Base-by-base conservation (phyloP, 2,888 invertebrate genomes). In the Campaea margaritaria region DNA sequence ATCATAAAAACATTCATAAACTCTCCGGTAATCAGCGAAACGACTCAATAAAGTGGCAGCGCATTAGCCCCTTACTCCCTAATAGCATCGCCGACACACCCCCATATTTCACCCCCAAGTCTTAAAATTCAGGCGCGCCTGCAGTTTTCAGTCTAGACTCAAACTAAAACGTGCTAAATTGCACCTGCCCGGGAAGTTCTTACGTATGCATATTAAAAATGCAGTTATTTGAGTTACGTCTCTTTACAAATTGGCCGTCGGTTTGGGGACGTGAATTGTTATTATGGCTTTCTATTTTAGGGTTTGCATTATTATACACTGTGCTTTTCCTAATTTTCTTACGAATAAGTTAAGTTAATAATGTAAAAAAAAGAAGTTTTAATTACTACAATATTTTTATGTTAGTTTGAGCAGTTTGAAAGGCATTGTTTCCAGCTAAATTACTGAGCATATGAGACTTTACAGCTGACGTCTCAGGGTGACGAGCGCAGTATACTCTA, bases 121-220 rank as follows among this genome's bases (percentile, higher is more conserved):
- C 74, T 74, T 75, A 73, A 79, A 78, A 79, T 73, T 74, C 77
- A 72, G 73, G 64, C 77, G 65, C 68, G 62, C 64, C 52, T 74
- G 78, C 76, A 77, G 68, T 75, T 74, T 74, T 73, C 69, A 68
- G 73, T 72, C 77, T 72, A 59, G 61, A 58, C 64, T 50, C 58
- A 41, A 65, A 48, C 67, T 72, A 63, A 70, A 72, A 63, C 69
- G 70, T 64, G 62, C 69, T 76, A 70, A 78, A 76, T 75, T 73
- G 67, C 69, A 69, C 69, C 69, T 67, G 69, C 70, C 67, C 54
- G 62, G 63, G 69, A 63, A 54, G 45, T 54, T 36, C 46, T 69
- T 70, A 69, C 76, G 73, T 73, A 75, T 68, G 67, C 63, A 58
- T 69, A 69, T 79, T 74, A 74, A 78, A 74, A 75, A 77, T 73